Base-by-base conservation (phyloP, 92 coral and sea anemone species). In the Siderastrea siderea region DNA sequence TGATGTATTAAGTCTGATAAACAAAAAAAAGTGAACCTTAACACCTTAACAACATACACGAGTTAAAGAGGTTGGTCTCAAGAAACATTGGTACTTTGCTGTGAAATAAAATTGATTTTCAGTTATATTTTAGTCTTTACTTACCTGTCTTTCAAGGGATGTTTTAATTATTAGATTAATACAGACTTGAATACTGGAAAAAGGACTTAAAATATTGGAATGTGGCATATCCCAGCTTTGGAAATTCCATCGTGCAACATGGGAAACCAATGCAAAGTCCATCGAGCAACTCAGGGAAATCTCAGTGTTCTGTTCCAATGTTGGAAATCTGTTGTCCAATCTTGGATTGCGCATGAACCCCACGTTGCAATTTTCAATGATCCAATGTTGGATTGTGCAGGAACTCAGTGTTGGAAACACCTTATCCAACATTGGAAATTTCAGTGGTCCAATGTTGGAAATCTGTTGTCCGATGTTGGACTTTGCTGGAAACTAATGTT, bases 321-420 rank as follows among this genome's bases (percentile, higher is more conserved):
- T 78, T 86, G 84, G 90, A 65, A 64, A 62, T 16, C 15, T 68
- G 69, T 77, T 60, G 47, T 67, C 74, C 91, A 51, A 68, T 48
- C 11, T 86, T 86, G 90, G 90, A 52, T 43, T 19, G 60, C 75
- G 38, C 10, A 44, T 16, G 2, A 46, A 38, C 19, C 84, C 89
- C 64, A 64, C 64, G 83, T 85, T 46, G 88, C 73, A 15, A 52
- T 38, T 71, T 55, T 43, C 3, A 14, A 62, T 4, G 44, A 38
- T 49, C 89, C 89, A 75, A 75, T 75, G 89, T 75, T 84, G 83
- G 83, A 17, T 13, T 80, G 61, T 79, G 43, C 83, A 26, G 17
- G 16, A 60, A 58, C 3, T 72, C 88, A 84, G 59, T 74, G 80
- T 84, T 72, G 81, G 88, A 43, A 26, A 16, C 15, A 71, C 15